Base-by-base conservation (phyloP, 2,797 vertebrate species). In the Sebastes miniatus region DNA sequence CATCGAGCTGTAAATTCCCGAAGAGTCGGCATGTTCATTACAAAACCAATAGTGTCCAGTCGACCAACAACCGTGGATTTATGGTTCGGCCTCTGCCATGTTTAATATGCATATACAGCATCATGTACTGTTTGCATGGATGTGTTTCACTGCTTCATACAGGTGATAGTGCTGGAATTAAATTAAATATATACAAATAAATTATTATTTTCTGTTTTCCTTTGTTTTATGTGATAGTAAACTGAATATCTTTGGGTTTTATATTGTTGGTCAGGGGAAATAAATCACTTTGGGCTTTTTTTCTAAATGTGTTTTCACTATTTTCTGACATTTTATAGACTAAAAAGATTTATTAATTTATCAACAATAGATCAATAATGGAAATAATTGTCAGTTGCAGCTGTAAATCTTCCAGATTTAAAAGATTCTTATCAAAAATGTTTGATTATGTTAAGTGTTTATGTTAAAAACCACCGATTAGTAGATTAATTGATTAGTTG, bases 21-120 rank as follows among this genome's bases (percentile, higher is more conserved):
- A 63, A 67, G 47, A 78, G 67, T 80, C 24, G 61, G 61, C 85
- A 72, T 69, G 77, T 90, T 92, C 83, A 89, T 90, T 80, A 80
- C 87, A 86, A 81, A 85, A 34, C 82, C 86, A 14, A 88, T 83
- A 79, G 74, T 57, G 63, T 16, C 73, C 65, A 69, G 78, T 76
- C 84, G 54, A 67, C 84, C 76, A 85, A 84, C 77, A 65, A 81
- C 68, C 68, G 9, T 7, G 54, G 83, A 91, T 91, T 90, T 86
- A 91, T 81, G 64, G 47, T 68, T 56, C 12, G 1, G 36, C 43
- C 54, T 39, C 63, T 20, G 76, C 65, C 27, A 52, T 64, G 57
- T 83, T 86, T 76, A 22, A 66, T 82, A 70, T 50, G 58, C 66
- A 81, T 70, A 36, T 25, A 63, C 58, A 67, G 13, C n/a, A 59